These are phyloP conservation scores for Physella acuta DNA, from an alignment of 1,140 invertebrate genomes.

Conservation along the genomic window DNA sequence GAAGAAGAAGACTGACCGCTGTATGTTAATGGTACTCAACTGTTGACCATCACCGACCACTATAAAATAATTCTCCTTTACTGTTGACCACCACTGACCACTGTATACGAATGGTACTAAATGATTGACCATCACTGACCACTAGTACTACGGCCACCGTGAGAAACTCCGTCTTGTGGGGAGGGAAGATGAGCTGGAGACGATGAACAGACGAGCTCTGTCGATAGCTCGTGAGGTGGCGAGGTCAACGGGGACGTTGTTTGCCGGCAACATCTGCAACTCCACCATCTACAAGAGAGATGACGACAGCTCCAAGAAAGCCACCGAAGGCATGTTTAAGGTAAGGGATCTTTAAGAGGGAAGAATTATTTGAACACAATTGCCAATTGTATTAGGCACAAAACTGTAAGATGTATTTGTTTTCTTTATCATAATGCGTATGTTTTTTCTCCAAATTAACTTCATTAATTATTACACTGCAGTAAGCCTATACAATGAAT, in stretches of 20 bases:
- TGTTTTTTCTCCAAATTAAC: not conserved
- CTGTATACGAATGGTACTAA: too few species aligned
- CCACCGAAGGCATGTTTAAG: slow-evolving; percentile 37
- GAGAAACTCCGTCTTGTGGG: slow-evolving; percentile 45
- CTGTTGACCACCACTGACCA: too few species aligned
- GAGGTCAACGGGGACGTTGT: slow-evolving; percentile 40
- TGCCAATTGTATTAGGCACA: not conserved
- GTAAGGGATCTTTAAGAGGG: slow-evolving; percentile 20
- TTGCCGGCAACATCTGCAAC: slow-evolving; percentile 52
- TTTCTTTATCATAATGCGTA: not conserved
- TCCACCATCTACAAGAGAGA: slow-evolving; percentile 32
- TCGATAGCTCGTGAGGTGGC: slow-evolving; percentile 50
- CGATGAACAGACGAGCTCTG: slow-evolving; percentile 46
- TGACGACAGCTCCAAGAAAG: slow-evolving; percentile 26
- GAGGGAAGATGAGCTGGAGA: slow-evolving; percentile 48
- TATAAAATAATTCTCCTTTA: too few species aligned
- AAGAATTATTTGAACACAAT: not conserved
- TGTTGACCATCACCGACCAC: too few species aligned
- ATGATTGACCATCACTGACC: too few species aligned
- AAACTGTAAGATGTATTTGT: not conserved
- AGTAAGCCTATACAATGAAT: not conserved
- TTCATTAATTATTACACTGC: not conserved
- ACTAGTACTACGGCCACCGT: slow-evolving; percentile 54
- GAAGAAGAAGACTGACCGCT: too few species aligned
- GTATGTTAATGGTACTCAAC: too few species aligned